Conservation (phyloP, 2,888 invertebrate genomes). For the Eubasilissa splendida region DNA sequence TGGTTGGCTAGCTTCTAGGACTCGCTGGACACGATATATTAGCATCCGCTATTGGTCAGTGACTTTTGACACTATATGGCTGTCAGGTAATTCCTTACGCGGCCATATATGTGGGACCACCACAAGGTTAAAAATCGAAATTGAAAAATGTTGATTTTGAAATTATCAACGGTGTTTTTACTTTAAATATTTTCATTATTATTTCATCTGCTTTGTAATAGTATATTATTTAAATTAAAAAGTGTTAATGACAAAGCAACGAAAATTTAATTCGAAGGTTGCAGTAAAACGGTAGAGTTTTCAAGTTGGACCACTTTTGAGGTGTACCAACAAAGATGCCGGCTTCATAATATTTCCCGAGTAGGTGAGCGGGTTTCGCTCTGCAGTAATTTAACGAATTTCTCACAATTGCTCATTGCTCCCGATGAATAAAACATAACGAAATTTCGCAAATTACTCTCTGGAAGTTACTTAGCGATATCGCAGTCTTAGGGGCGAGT, state of each 20-base stretch:
- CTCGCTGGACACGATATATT: too few species aligned
- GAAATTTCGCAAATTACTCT: neutral
- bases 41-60: too few species aligned
- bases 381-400: neutral
- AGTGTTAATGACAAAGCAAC: neutral
- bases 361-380: neutral
- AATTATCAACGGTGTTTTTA: too few species aligned
- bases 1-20: too few species aligned
- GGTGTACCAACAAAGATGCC: neutral
- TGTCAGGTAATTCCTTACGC: too few species aligned
- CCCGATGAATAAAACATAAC: conserved; percentile 2
- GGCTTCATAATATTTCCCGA: neutral
- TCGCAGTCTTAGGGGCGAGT: neutral
- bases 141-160: too few species aligned
- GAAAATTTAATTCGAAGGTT: neutral
- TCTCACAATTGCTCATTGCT: conserved; percentile 12
- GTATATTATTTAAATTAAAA: too few species aligned
- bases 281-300: neutral
- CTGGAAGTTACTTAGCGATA: conserved; percentile 4
- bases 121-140: too few species aligned
- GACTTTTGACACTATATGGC: too few species aligned
- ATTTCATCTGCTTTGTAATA: too few species aligned
- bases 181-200: too few species aligned
- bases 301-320: neutral
- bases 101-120: too few species aligned